A percentile compares a stretch with the other conserved stretches of the same genome.
Evolutionary conservation across 2,888 invertebrate genomes (phyloP).

Genomic region (Unio pictorum): DNA sequence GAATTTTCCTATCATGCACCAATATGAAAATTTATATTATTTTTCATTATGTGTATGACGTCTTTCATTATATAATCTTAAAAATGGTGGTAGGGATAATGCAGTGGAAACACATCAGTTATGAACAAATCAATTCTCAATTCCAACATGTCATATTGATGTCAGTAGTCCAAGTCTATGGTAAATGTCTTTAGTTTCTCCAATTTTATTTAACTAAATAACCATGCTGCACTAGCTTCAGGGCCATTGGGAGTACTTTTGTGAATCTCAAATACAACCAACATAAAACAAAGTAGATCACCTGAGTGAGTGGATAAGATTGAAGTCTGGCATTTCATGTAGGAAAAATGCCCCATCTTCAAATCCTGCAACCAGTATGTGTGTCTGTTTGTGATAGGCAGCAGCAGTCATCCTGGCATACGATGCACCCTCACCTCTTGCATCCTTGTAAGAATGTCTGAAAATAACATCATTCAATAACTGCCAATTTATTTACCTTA

Average conservation of each 20-base stretch:
- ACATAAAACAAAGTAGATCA: constrained; percentile 32
- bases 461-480: constrained; percentile 9
- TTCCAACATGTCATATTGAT: too few species aligned
- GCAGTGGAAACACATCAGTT: too few species aligned
- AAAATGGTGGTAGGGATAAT: too few species aligned
- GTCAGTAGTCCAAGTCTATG: too few species aligned
- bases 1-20: too few species aligned
- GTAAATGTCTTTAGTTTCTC: too few species aligned
- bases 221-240: too few species aligned
- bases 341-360: constrained; percentile 92
- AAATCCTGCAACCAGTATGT: constrained; percentile 91
- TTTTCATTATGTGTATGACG: too few species aligned
- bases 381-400: constrained; percentile 85
- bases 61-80: too few species aligned
- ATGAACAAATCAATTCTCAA: too few species aligned
- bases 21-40: too few species aligned
- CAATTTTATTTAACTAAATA: too few species aligned
- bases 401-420: constrained; percentile 79
- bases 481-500: neutral
- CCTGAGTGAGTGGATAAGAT: constrained; percentile 87
- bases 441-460: constrained; percentile 76
- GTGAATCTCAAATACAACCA: neutral
- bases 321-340: constrained; percentile 95
- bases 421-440: constrained; percentile 73
- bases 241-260: neutral